phyloP scores from a whole-genome alignment of 2,888 invertebrate species.

The Sipunculus nudus region DNA sequence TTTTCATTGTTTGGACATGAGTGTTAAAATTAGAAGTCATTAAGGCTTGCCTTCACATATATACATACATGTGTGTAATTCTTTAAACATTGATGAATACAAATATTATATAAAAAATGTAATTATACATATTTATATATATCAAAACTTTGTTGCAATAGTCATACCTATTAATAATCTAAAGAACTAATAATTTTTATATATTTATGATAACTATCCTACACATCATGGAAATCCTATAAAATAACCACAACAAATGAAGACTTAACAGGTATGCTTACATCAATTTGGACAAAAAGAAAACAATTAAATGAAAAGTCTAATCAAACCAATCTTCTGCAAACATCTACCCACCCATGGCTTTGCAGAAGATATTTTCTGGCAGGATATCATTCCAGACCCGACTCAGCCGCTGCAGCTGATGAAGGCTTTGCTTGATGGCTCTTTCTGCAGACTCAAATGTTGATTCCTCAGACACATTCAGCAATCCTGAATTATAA shows the following conservation, averaged over 20 bases:
- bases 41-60: no score
- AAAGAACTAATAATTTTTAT: neutral
- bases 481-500: constrained; percentile 57
- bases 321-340: neutral
- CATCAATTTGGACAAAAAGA: no score
- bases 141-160: no score
- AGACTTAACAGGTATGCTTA: no score
- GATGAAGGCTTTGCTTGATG: constrained; percentile 83
- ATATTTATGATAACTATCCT: no score
- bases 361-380: constrained; percentile 77
- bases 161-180: neutral
- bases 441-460: constrained; percentile 54
- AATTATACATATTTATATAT: no score
- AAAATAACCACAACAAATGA: no score
- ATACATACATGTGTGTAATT: no score
- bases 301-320: neutral
- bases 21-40: no score
- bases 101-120: no score
- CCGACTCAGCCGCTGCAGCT: constrained; percentile 83
- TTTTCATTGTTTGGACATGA: neutral
- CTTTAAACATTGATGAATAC: no score
- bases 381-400: constrained; percentile 90
- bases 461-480: constrained; percentile 54
- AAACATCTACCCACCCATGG: constrained; percentile 68
- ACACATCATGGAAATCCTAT: neutral